Percentiles rank a stretch among this genome's conserved stretches.
Conservation (phyloP, 2,797 vertebrate species). For the Melanotaenia maccullochi region DNA sequence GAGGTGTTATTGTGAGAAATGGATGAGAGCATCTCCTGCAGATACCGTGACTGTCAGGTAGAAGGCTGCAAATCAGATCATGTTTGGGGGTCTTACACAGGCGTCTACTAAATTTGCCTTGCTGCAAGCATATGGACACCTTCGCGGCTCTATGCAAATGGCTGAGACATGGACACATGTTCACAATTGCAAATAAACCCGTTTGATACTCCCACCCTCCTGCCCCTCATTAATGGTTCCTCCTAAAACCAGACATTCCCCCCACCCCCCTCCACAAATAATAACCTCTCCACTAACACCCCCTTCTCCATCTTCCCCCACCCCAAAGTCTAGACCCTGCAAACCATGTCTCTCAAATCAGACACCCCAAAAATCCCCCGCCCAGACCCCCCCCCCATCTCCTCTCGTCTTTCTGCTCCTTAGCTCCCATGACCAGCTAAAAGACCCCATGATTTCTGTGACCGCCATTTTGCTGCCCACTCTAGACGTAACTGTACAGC, state of each 20-base stretch:
- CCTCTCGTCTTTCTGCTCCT: conserved; percentile 39
- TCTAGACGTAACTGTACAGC: conserved; percentile 69
- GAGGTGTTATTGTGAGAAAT: conserved; percentile 56
- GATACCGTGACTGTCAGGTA: conserved; percentile 41
- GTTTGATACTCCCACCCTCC: conserved; percentile 17
- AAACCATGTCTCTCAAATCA: conserved; percentile 67
- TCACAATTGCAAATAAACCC: conserved; percentile 75
- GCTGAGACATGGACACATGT: conserved; percentile 70
- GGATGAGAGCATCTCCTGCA: conserved; percentile 32
- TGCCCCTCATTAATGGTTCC: conserved; percentile 75
- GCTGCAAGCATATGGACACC: conserved; percentile 72
- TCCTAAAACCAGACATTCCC: conserved; percentile 73
- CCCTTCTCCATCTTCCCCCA: conserved; percentile 52
- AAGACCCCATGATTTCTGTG: conserved; percentile 74
- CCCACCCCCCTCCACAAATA: conserved; percentile 67
- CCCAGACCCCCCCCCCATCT: background rate
- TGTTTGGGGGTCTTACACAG: conserved; percentile 28
- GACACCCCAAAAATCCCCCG: conserved; percentile 60
- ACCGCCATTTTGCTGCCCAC: conserved; percentile 80
- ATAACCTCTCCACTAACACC: conserved; percentile 72
- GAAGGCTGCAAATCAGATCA: conserved; percentile 3
- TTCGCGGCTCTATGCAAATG: conserved; percentile 82
- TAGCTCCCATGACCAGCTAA: conserved; percentile 71
- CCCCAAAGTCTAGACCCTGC: conserved; percentile 70
- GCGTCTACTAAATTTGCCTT: conserved; percentile 54